Evolutionary conservation across 2,797 vertebrate species (phyloP).

Genomic region (Tapirus indicus): DNA sequence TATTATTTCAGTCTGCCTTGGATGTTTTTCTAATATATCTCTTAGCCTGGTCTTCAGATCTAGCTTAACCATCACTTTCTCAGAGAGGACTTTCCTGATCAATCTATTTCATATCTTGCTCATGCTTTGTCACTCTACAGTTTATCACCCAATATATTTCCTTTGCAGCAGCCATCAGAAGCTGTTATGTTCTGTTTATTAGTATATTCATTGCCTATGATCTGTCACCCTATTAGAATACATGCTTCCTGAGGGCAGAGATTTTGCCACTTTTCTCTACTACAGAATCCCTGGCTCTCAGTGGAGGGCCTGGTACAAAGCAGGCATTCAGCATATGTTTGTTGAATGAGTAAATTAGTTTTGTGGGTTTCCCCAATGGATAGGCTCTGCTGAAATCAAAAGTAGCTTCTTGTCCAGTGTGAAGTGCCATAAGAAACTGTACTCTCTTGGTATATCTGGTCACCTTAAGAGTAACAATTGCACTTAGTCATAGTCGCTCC

Average conservation of each 20-base stretch:
- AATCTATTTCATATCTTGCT: not conserved
- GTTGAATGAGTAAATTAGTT: not conserved
- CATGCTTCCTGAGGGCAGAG: not conserved
- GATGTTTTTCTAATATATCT: not conserved
- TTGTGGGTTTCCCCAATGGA: not conserved
- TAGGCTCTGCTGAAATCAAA: not conserved
- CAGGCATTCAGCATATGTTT: not conserved
- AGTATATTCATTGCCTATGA: not conserved
- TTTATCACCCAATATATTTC: not conserved
- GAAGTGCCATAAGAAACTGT: not conserved
- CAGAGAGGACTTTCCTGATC: not conserved
- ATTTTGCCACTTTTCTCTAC: not conserved
- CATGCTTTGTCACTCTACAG: not conserved
- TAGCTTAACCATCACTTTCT: not conserved
- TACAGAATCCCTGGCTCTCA: not conserved
- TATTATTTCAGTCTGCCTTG: not conserved
- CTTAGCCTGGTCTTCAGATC: not conserved
- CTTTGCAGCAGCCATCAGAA: not conserved
- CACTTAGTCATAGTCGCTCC: not conserved
- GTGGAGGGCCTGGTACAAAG: fast-evolving
- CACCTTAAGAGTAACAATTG: not conserved
- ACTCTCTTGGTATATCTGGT: not conserved
- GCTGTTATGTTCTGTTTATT: not conserved
- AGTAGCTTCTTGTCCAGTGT: not conserved
- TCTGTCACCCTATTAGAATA: not conserved